Evolutionary conservation across 2,113 vertebrate genomes (phyloP).

Genomic region (Chlorodrepanis virens): DNA sequence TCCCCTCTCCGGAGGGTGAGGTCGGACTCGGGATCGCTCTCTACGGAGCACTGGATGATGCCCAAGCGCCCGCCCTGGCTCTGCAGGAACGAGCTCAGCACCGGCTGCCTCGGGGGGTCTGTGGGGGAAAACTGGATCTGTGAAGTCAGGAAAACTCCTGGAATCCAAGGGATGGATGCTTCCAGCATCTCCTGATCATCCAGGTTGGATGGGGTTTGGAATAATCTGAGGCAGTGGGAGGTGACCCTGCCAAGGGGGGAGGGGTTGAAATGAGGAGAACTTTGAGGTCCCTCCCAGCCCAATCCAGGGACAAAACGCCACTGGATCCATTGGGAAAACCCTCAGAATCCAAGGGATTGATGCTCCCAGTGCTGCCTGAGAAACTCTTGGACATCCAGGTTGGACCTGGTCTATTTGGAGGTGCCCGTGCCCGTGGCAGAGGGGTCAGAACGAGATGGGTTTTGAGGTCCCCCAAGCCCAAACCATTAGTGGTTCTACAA

Average conservation of each 20-base stretch:
- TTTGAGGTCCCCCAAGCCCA: not conserved
- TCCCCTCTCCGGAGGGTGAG: constrained; percentile 31
- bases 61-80: constrained; percentile 14
- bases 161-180: not conserved
- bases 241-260: not conserved
- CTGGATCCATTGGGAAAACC: not conserved
- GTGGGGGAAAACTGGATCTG: rapidly evolving
- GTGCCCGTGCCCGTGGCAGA: no score
- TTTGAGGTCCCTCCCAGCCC: not conserved
- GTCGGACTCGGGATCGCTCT: constrained; percentile 69
- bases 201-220: not conserved
- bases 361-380: not conserved
- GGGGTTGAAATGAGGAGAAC: not conserved
- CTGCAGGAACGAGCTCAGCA: constrained; percentile 65
- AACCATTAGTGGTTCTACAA: rapidly evolving
- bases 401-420: not conserved
- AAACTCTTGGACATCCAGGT: not conserved
- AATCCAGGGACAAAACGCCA: not conserved
- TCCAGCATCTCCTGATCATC: rapidly evolving
- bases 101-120: constrained; percentile 60
- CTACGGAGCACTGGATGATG: constrained; percentile 60
- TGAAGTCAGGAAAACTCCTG: not conserved
- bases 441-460: not conserved
- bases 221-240: not conserved
- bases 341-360: not conserved